Evolutionary conservation across 2,113 vertebrate genomes (phyloP).

Genomic region (Pangasianodon hypophthalmus): DNA sequence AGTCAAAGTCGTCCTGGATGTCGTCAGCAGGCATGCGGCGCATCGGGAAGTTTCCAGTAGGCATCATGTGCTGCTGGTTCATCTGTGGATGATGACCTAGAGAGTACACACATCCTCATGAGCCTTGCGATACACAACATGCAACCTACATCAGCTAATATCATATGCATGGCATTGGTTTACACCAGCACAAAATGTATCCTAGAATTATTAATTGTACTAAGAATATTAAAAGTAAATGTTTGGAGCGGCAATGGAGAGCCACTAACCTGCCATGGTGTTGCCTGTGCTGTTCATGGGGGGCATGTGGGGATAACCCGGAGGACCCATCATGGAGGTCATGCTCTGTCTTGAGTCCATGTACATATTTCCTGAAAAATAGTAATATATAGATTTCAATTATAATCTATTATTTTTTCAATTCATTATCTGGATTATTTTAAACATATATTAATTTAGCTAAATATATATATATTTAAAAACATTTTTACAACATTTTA

Average conservation of each 20-base stretch:
- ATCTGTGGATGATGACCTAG: slow-evolving; percentile 86
- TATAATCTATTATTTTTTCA: background rate
- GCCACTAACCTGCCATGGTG: slow-evolving; percentile 79
- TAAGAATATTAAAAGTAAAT: background rate
- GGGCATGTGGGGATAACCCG: slow-evolving; percentile 85
- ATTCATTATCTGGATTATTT: background rate
- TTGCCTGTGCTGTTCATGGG: slow-evolving; percentile 83
- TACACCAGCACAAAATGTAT: background rate
- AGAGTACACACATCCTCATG: background rate
- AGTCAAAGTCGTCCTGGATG: slow-evolving; percentile 92
- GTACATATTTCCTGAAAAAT: slow-evolving; percentile 82
- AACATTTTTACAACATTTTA: background rate
- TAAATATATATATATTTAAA: background rate
- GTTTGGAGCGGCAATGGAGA: background rate
- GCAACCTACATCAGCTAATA: background rate
- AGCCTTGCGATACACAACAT: slow-evolving; percentile 10
- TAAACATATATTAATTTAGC: background rate
- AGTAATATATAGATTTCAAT: background rate
- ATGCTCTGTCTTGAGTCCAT: slow-evolving; percentile 88
- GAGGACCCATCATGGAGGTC: slow-evolving; percentile 86
- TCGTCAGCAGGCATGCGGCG: slow-evolving; percentile 87
- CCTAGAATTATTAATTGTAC: background rate
- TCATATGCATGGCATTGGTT: background rate
- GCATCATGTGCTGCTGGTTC: slow-evolving; percentile 91
- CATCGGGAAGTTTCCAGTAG: slow-evolving; percentile 86